phyloP scores from a whole-genome alignment of 2,113 vertebrate genomes.

The Gulo gulo region DNA sequence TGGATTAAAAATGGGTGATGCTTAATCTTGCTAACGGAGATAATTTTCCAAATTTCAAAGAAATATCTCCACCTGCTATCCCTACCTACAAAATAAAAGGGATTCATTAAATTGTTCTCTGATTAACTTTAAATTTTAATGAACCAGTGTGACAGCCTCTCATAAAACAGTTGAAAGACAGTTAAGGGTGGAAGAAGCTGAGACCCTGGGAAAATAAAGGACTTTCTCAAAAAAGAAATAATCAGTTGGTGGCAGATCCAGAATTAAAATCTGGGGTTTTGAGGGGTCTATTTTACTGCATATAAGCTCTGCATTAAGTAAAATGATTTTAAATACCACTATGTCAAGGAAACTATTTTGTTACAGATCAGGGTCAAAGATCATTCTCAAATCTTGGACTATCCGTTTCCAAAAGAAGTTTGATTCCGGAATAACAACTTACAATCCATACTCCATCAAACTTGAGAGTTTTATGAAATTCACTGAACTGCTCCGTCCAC shows the following conservation, averaged over 20 bases:
- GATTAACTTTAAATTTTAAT: neutral
- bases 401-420: neutral
- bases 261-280: neutral
- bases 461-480: constrained; percentile 82
- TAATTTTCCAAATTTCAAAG: constrained; percentile 10
- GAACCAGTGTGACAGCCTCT: neutral
- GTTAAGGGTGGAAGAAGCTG: neutral
- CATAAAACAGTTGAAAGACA: neutral
- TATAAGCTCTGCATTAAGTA: neutral
- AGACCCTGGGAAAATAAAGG: neutral
- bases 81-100: neutral
- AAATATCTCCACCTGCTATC: neutral
- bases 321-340: neutral
- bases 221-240: neutral
- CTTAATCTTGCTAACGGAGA: neutral
- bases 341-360: neutral
- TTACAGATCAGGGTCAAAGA: neutral
- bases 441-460: constrained; percentile 99
- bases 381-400: neutral
- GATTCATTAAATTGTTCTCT: neutral
- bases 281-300: neutral
- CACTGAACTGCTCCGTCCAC: constrained; percentile 90
- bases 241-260: neutral
- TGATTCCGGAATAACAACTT: constrained; percentile 77
- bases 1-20: neutral